Evolutionary conservation across 2,888 invertebrate species (phyloP), one percentile per base, ranked within the genome.

Genomic region (Marasmarcha lunaedactyla): DNA sequence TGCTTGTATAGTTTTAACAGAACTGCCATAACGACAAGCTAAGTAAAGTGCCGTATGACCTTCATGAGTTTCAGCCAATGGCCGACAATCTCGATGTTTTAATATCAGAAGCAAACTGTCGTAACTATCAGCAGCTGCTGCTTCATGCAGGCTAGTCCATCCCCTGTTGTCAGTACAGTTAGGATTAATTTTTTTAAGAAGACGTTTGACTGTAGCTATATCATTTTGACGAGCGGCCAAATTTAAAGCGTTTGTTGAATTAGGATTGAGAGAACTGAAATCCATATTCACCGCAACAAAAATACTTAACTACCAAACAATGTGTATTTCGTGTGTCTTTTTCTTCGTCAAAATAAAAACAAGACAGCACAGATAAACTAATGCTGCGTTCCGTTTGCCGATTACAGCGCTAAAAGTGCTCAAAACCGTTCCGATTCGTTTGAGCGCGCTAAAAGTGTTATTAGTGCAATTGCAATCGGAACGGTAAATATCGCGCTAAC

Each of bases 121-220:
- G 37, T 70, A 72, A 42, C 71, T 72, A 45, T 84, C 76, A 33
- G 56, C 60, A 9, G 67, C 70, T 1, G 85, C 84, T 1, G 85
- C 85, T 61, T 85, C 85, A 38, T 85, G 85, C 1, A 85, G 59
- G 40, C 84, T 76, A 0, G 85, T 85, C 84, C 85, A 85, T 4
- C 85, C 85, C 52, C 85, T 66, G 43, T 85, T 84, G 48, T 85
- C 85, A 5, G 72, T 66, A 42, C 70, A 69, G 49, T 84, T 84
- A 1, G 81, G 78, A 51, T 83, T 83, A 25, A 71, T 66, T 53
- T 73, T 83, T 42, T 65, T 59, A 1, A 85, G 54, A 38, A 84
- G 52, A 33, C 63, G 52, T 15, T 59, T 60, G 6, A 85, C 69
- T 35, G 56, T 58, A 20, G 49, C 45, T 1, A 67, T 57, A 47